Base-by-base conservation (phyloP, 1,140 invertebrate species). In the Aphidius gifuensis region DNA sequence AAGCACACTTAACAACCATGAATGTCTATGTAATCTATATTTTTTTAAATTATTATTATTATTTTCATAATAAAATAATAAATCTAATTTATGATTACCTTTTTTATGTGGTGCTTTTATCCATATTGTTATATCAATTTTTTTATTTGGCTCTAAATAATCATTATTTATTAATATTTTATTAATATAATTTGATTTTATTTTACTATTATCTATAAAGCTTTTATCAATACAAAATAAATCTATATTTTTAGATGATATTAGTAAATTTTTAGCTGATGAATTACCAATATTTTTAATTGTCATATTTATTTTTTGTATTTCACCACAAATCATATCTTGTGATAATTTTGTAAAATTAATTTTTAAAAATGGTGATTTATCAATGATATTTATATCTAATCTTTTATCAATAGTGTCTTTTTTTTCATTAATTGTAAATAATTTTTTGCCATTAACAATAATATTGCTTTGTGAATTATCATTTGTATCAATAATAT, bases 1-100 rank as follows among this genome's bases (percentile, higher is more conserved):
- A 53, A 87, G 78, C n/a, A 90, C 86, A 46, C 84, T 83, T n/a
- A 90, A 74, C 58, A 86, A 81, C 84, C 88, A 89, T 21, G 82
- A 83, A 64, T 91, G 88, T 6, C 88, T 84, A 39, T 88, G 83
- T 8, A 91, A 71, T 49, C 89, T 80, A 73, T 91, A 86, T 66
- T 76, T 82, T 6, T 83, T 75, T 64, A 76, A 67, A 64, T 77
- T 72, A 66, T 79, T 82, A 3, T 81, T 69, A 0, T 78, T 75
- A 32, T 87, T 84, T 69, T 89, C 86, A 73, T 92, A 92, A 71
- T 91, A 91, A 70, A 91, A 89, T 42, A 92, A 75, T 60, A 92
- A 75, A 70, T 90, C 84, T 23, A 91, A 73, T 6, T 81, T 79
- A 69, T 88, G 85, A 9, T 80, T 80, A 5, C 88, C 89, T 39